Conservation (phyloP, 2,888 invertebrate species). For the Dolomedes plantarius region DNA sequence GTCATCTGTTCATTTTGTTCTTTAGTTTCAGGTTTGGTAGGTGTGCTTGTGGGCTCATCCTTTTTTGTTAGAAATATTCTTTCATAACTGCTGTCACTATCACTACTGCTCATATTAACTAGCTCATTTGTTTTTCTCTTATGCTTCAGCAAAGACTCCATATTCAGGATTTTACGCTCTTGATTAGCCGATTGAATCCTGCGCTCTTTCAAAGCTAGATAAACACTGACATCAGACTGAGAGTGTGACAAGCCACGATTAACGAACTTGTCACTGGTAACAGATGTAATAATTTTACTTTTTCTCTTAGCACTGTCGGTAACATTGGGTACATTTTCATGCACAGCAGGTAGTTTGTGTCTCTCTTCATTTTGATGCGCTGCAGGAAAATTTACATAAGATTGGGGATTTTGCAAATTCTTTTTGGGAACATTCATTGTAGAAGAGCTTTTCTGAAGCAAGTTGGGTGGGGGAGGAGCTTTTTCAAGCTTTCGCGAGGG, state of each 20-base stretch:
- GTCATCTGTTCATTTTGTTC: conserved; percentile 16
- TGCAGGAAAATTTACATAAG: conserved; percentile 26
- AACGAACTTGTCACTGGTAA: neutral
- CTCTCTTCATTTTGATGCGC: conserved; percentile 18
- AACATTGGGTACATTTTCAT: conserved; percentile 49
- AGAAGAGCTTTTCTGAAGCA: conserved; percentile 40
- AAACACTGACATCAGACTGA: conserved; percentile 68
- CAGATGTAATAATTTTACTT: neutral
- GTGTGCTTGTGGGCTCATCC: neutral
- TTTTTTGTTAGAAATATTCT: conserved; percentile 40
- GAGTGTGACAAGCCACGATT: conserved; percentile 59
- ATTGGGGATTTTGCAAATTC: conserved; percentile 7
- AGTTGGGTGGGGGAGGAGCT: conserved; percentile 54
- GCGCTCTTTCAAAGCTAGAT: conserved; percentile 49
- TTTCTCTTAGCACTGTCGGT: neutral
- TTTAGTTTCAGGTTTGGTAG: neutral
- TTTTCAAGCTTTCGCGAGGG: conserved; percentile 61
- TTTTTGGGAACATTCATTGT: conserved; percentile 16
- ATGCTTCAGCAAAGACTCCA: neutral
- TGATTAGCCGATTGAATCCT: conserved; percentile 33
- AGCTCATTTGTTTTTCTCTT: conserved; percentile 11
- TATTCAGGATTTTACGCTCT: neutral
- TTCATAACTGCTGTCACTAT: conserved; percentile 63
- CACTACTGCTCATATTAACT: conserved; percentile 39
- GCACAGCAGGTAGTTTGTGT: conserved; percentile 39